A percentile compares a stretch with the other conserved stretches of the same genome.
These are phyloP conservation scores for Cantharis rufa DNA, from an alignment of 2,888 invertebrate species.

Conservation along the genomic window DNA sequence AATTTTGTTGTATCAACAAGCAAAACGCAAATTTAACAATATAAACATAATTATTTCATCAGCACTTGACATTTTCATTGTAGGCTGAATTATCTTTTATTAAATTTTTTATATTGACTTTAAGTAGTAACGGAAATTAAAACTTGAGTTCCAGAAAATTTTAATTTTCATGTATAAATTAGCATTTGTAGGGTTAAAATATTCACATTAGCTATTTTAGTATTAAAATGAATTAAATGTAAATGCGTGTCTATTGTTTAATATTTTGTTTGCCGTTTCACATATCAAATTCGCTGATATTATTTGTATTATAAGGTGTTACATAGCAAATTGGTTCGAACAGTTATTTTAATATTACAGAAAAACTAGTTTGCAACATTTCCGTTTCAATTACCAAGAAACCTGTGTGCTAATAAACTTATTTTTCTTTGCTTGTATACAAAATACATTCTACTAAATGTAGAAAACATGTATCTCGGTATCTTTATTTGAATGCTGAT, in stretches of 20 bases:
- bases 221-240: background rate
- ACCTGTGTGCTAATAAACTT: background rate
- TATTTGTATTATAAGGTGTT: background rate
- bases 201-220: background rate
- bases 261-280: background rate
- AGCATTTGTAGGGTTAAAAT: background rate
- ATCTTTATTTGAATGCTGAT: too few relatives aligned
- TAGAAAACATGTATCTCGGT: too few relatives aligned
- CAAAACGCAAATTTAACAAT: background rate
- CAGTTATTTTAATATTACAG: background rate
- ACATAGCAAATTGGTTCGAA: background rate
- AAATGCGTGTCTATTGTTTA: background rate
- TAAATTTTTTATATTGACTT: background rate
- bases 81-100: background rate
- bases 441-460: too few relatives aligned
- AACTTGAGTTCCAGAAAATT: background rate
- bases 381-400: background rate
- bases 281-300: background rate
- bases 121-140: background rate
- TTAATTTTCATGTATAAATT: background rate
- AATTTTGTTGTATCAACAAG: background rate
- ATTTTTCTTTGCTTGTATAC: background rate
- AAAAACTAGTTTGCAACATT: background rate
- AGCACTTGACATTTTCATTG: background rate
- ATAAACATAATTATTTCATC: background rate